A percentile compares a stretch with the other conserved stretches of the same genome.
Conservation (phyloP, 2,888 invertebrate species). For the Oconnorella tubifera region DNA sequence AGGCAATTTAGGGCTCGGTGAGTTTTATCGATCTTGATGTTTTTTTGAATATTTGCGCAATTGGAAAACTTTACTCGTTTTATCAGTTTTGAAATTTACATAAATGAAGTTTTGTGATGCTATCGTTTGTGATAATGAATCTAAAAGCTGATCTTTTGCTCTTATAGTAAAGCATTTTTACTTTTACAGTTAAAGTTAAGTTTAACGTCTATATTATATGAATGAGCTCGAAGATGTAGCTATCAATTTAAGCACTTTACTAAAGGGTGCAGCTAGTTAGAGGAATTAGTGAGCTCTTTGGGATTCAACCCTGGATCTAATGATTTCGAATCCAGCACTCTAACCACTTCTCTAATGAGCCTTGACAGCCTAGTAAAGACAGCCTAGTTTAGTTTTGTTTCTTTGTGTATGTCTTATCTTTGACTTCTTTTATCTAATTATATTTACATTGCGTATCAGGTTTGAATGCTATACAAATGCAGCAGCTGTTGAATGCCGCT, state of each 20-base stretch:
- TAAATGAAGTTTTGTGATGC: background rate
- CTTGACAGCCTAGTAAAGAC: no score
- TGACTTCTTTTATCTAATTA: background rate
- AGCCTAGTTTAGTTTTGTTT: background rate
- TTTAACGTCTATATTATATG: no score
- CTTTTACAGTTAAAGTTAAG: no score
- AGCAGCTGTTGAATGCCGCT: background rate
- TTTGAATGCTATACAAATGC: background rate
- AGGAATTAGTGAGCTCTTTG: no score
- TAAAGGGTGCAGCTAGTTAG: no score
- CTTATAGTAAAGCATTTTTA: no score
- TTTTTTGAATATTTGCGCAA: background rate
- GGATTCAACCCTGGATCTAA: no score
- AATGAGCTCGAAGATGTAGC: no score
- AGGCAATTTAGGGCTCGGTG: slow-evolving; percentile 29
- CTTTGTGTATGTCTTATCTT: background rate
- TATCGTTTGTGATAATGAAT: background rate
- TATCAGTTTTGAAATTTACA: background rate
- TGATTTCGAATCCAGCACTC: no score
- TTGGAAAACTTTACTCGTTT: no score
- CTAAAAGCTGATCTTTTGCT: background rate
- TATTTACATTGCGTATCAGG: background rate
- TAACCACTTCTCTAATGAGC: no score
- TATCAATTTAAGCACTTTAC: no score
- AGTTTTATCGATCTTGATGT: background rate